Percentiles rank a stretch among this genome's conserved stretches.
These are phyloP conservation scores for Ictalurus punctatus DNA, from an alignment of 2,113 vertebrate genomes.

Conservation along the genomic window DNA sequence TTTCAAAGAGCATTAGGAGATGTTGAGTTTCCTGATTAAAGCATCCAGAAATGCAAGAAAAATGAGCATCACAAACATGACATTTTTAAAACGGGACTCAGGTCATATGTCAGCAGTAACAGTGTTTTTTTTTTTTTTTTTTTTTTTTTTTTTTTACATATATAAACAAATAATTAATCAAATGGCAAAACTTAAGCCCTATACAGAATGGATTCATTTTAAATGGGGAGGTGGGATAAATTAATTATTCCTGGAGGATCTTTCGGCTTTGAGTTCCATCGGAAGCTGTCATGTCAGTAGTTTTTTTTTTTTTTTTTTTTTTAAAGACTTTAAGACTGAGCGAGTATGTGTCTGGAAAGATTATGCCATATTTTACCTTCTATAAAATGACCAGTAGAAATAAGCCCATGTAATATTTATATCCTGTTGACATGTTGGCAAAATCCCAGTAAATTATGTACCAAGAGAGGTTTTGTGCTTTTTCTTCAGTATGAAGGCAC, in stretches of 20 bases:
- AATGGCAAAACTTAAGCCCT: background rate
- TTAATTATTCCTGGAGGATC: background rate
- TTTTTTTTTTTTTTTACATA: background rate
- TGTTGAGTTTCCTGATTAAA: constrained; percentile 35
- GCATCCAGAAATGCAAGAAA: background rate
- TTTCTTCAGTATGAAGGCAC: background rate
- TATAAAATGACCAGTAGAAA: background rate
- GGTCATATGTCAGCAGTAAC: background rate
- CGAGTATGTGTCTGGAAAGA: background rate
- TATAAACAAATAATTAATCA: background rate
- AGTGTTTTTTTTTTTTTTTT: background rate
- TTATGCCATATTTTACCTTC: background rate
- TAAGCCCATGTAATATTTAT: background rate
- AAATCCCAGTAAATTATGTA: background rate
- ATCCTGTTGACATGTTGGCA: background rate
- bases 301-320: background rate
- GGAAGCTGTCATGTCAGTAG: background rate
- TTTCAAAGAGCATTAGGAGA: constrained; percentile 28
- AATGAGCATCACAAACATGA: constrained; percentile 13
- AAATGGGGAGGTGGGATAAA: background rate
- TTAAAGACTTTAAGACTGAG: background rate
- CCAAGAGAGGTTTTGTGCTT: background rate
- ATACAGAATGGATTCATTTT: background rate
- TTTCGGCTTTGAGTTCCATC: background rate
- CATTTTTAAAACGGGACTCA: background rate